Evolutionary conservation across 2,888 invertebrate species (phyloP).

Genomic region (Lottia gigantea): DNA sequence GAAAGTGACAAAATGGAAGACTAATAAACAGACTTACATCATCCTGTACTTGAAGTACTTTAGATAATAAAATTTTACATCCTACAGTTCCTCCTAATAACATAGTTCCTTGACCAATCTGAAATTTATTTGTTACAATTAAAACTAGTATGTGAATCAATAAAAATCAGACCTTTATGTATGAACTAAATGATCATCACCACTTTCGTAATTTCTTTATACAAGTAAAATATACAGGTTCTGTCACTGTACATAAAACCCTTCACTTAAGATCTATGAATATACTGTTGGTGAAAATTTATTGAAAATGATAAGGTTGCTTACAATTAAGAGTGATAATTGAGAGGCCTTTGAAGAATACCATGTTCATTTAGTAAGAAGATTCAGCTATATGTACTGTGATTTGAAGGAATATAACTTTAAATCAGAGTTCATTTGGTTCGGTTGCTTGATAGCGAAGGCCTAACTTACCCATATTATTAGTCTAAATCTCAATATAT

Average conservation of each 20-base stretch:
- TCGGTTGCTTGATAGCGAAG: too few relatives aligned
- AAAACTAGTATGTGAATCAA: not conserved
- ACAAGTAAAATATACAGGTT: too few relatives aligned
- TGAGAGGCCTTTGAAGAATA: too few relatives aligned
- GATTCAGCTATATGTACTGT: too few relatives aligned
- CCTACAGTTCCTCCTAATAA: constrained; percentile 62
- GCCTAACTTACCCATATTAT: constrained; percentile 57
- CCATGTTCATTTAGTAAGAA: too few relatives aligned
- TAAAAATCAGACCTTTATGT: too few relatives aligned
- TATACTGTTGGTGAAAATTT: too few relatives aligned
- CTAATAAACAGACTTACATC: constrained; percentile 63
- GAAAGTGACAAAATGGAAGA: not conserved
- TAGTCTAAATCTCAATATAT: constrained; percentile 43
- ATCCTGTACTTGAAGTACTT: constrained; percentile 64
- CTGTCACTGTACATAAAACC: too few relatives aligned
- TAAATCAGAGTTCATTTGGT: not conserved
- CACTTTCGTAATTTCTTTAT: too few relatives aligned
- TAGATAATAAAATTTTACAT: constrained; percentile 64
- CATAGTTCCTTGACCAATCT: constrained; percentile 58
- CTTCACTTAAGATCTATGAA: too few relatives aligned
- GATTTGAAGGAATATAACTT: too few relatives aligned
- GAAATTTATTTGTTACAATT: constrained; percentile 27
- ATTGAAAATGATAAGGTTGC: not conserved
- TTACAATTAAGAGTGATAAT: not conserved
- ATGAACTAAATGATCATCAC: too few relatives aligned